Conservation (phyloP, 1,140 invertebrate genomes). For the Hetaerina americana region DNA sequence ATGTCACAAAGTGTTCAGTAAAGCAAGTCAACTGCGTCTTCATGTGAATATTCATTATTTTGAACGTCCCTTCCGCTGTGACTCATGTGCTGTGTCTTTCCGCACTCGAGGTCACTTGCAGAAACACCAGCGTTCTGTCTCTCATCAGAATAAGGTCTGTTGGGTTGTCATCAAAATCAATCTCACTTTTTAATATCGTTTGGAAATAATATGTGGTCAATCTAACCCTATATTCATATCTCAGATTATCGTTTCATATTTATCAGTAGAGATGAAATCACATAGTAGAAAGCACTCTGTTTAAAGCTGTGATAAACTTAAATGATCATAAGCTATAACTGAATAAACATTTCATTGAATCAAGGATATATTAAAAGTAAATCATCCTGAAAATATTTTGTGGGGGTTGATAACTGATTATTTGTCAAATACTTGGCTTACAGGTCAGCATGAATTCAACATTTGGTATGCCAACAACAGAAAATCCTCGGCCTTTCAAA, state of each 20-base stretch:
- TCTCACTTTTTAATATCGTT: background rate
- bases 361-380: too few species aligned
- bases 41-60: constrained; percentile 95
- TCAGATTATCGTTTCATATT: background rate
- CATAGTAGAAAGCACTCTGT: too few species aligned
- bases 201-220: background rate
- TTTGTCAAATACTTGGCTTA: too few species aligned
- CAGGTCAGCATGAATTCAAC: constrained; percentile 67
- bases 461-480: constrained; percentile 67
- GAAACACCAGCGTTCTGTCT: constrained; percentile 79
- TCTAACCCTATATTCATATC: background rate
- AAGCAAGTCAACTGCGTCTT: constrained; percentile 74
- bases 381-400: too few species aligned
- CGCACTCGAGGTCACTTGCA: constrained; percentile 82
- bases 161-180: background rate
- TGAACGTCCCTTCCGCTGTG: constrained; percentile 81
- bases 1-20: constrained; percentile 82
- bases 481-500: constrained; percentile 86
- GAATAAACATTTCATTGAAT: too few species aligned
- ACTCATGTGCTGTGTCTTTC: constrained; percentile 81
- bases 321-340: too few species aligned
- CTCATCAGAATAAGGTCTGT: constrained; percentile 77
- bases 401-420: too few species aligned
- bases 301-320: too few species aligned
- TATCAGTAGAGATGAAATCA: too few species aligned